Conservation (phyloP, 2,113 vertebrate species). For the Scatophagus argus region DNA sequence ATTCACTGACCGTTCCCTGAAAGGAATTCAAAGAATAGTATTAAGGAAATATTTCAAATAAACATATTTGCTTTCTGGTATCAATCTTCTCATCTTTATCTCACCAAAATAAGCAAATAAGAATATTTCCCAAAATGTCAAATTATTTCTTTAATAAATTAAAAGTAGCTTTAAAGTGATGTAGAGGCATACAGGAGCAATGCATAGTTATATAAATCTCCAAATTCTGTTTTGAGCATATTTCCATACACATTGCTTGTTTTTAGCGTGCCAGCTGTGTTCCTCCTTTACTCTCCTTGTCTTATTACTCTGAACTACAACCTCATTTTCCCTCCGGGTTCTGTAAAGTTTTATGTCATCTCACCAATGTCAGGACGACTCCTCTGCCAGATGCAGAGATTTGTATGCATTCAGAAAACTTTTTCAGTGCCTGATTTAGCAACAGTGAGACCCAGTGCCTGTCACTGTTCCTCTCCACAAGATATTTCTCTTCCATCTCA, state of each 20-base stretch:
- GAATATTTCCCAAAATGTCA: background rate
- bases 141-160: background rate
- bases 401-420: background rate
- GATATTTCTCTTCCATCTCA: background rate
- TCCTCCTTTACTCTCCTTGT: background rate
- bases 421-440: constrained; percentile 1
- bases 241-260: background rate
- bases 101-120: too few relatives aligned
- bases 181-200: background rate
- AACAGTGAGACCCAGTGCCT: background rate
- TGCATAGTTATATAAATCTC: background rate
- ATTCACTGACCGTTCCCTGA: background rate
- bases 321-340: constrained; percentile 7
- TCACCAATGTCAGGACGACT: background rate
- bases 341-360: constrained; percentile 31
- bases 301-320: constrained; percentile 1
- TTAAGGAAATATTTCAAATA: too few relatives aligned
- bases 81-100: too few relatives aligned
- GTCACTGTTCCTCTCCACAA: background rate
- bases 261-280: background rate
- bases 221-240: background rate
- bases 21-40: background rate
- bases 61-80: too few relatives aligned
- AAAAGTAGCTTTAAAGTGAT: too few relatives aligned
- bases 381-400: constrained; percentile 10